Evolutionary conservation across 2,888 invertebrate species (phyloP).

Genomic region (Nephrotoma guestfalica): DNA sequence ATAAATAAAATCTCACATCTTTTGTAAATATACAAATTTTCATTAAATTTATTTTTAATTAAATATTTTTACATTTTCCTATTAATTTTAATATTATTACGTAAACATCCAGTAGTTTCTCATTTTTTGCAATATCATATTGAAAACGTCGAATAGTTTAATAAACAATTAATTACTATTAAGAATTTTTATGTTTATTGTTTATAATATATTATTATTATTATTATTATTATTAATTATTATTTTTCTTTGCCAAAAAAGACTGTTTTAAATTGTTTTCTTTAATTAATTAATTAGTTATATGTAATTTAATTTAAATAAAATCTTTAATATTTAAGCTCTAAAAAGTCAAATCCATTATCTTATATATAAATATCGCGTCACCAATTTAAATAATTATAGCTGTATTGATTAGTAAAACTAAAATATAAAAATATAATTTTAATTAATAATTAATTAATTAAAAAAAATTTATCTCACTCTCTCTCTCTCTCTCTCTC

Average conservation of each 20-base stretch:
- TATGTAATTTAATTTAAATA: not conserved
- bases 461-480: not conserved
- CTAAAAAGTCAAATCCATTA: not conserved
- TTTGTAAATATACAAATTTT: not conserved
- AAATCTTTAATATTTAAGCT: not conserved
- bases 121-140: not conserved
- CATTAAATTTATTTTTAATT: not conserved
- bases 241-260: not conserved
- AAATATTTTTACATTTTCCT: not conserved
- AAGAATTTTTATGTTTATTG: not conserved
- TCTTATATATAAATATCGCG: not conserved
- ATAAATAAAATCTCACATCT: not conserved
- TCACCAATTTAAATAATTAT: not conserved
- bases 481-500: not conserved
- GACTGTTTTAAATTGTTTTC: not conserved
- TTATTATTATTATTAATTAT: not conserved
- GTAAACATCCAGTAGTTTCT: not conserved
- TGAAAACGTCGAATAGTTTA: not conserved
- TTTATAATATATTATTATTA: not conserved
- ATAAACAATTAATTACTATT: not conserved
- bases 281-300: not conserved
- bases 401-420: not conserved
- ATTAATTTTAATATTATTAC: not conserved
- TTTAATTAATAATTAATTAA: not conserved
- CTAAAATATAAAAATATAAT: not conserved